Conservation (phyloP, 2,113 vertebrate species). For the Scatophagus argus region DNA sequence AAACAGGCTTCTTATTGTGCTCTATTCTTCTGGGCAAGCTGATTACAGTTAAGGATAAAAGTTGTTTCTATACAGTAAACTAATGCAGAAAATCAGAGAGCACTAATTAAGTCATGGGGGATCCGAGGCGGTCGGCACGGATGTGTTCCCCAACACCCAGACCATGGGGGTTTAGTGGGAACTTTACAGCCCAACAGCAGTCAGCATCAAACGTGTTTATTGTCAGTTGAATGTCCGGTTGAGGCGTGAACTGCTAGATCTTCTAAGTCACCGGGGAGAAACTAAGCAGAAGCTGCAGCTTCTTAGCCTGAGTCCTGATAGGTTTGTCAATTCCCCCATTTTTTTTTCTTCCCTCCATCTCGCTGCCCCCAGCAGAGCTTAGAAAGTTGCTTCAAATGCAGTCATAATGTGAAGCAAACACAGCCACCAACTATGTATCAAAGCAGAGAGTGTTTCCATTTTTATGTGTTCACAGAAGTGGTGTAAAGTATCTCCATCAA, state of each 20-base stretch:
- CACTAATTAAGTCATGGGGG: conserved; percentile 85
- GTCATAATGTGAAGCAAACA: conserved; percentile 38
- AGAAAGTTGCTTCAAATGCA: conserved; percentile 44
- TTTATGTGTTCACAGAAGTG: neutral
- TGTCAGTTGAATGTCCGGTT: conserved; percentile 77
- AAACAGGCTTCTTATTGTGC: conserved; percentile 77
- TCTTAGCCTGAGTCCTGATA: conserved; percentile 40
- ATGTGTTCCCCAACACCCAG: conserved; percentile 76
- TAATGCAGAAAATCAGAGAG: conserved; percentile 81
- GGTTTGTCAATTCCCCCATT: conserved; percentile 30
- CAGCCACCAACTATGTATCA: conserved; percentile 6
- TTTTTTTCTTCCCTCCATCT: conserved; percentile 39
- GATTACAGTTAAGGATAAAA: conserved; percentile 84
- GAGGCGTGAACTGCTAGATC: conserved; percentile 71
- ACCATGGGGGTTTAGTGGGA: conserved; percentile 68
- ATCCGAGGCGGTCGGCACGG: conserved; percentile 68
- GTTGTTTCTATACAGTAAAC: conserved; percentile 84
- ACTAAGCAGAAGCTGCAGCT: conserved; percentile 45
- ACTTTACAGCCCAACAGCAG: conserved; percentile 76
- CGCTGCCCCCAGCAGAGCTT: conserved; percentile 33
- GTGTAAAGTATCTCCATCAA: neutral
- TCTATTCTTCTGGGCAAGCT: conserved; percentile 82
- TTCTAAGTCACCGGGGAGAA: conserved; percentile 61
- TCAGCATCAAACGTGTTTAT: conserved; percentile 81
- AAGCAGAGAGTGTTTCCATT: conserved; percentile 1